phyloP scores from a whole-genome alignment of 2,797 vertebrate genomes.

The Pterois miles region DNA sequence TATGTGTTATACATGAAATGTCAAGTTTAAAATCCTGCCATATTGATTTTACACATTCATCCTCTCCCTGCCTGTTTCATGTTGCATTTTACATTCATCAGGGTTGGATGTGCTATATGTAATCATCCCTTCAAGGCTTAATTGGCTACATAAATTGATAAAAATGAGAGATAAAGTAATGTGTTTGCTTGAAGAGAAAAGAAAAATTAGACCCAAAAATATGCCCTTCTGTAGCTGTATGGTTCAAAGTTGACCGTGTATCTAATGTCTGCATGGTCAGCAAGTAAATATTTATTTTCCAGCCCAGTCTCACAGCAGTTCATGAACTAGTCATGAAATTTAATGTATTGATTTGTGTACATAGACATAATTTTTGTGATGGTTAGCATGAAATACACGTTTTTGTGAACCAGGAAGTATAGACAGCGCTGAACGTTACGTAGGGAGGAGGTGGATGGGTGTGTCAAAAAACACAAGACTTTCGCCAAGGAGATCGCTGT shows the following conservation, averaged over 20 bases:
- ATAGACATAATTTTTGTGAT: too few species aligned
- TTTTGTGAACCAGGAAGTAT: too few species aligned
- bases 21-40: neutral
- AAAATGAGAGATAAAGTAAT: neutral
- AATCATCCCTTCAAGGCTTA: neutral
- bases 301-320: too few species aligned
- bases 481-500: too few species aligned
- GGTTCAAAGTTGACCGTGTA: neutral
- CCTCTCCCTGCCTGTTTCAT: neutral
- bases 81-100: slow-evolving; percentile 2
- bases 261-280: neutral
- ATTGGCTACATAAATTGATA: neutral
- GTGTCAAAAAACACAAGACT: too few species aligned
- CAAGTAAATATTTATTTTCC: neutral
- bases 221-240: neutral
- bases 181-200: neutral
- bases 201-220: neutral
- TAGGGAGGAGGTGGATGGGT: too few species aligned
- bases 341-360: too few species aligned
- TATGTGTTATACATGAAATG: neutral
- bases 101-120: neutral
- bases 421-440: too few species aligned
- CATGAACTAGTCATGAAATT: too few species aligned
- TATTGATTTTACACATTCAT: neutral
- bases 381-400: too few species aligned